Base-by-base conservation (phyloP, 2,888 invertebrate genomes). In the Synanthedon formicaeformis region DNA sequence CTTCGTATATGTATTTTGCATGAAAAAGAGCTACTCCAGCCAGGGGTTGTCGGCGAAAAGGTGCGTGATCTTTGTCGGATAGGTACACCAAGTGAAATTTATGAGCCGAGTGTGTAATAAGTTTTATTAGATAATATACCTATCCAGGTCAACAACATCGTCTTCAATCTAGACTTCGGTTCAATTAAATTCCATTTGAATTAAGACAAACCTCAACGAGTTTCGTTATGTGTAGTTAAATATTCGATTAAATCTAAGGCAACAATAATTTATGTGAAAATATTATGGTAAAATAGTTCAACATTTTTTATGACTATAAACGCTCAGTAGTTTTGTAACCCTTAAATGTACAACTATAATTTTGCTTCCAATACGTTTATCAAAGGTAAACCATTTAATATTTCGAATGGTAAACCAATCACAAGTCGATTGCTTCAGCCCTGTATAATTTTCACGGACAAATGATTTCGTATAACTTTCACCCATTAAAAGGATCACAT, bases 61-160 rank as follows among this genome's bases (percentile, higher is more conserved):
- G 56, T 56, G 56, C 56, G 55, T 56, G 56, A 55, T 56, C 49
- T 56, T 53, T 50, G 52, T 51, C 55, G 52, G 51, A 54, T 54
- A 50, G 27, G 23, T 50, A 54, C 16, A 53, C 53, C 41, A 12
- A 23, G 50, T 55, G 48, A 50, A 50, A 55, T 56, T 56, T 56
- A 56, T 56, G 53, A 50, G 50, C 6, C 50, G 50, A 56, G 53
- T 53, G 54, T 53, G 50, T 53, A 52, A 53, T 53, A 52, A 53
- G 40, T 53, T 56, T 55, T 50, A 50, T 56, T 54, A 54, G 52
- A 56, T 54, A 52, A 51, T 40, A 40, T 34, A 12, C 49, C 13
- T 45, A 13, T 45, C 45, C 45, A 45, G 13, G n/a, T 45, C 45
- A 45, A 45, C 8, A 13, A 45, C 13, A n/a, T 45, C 13, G 45